Evolutionary conservation across 1,140 invertebrate genomes (phyloP).

Genomic region (Pachyrhynchus sulphureomaculatus): DNA sequence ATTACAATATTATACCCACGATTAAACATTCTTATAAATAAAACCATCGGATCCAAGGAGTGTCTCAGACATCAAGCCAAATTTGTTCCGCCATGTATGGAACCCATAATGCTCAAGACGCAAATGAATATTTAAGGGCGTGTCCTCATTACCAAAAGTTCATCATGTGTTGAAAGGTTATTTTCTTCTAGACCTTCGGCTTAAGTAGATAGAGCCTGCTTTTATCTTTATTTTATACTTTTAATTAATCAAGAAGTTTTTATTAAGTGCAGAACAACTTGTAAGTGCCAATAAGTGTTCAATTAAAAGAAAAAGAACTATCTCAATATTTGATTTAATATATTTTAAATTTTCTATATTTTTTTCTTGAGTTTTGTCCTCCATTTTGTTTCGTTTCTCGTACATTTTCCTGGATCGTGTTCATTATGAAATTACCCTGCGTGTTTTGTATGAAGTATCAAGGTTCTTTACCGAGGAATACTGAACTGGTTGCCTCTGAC

Average conservation of each 20-base stretch:
- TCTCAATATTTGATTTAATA: too few species aligned
- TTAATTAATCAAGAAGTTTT: too few species aligned
- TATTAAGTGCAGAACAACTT: too few species aligned
- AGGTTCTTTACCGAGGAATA: background rate
- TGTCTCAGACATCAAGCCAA: conserved; percentile 13
- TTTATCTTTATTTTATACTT: background rate
- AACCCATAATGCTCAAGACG: background rate
- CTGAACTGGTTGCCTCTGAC: background rate
- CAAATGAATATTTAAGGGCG: conserved; percentile 6
- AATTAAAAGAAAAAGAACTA: too few species aligned
- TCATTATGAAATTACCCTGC: conserved; percentile 24
- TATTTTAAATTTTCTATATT: background rate
- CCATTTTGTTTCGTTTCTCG: background rate
- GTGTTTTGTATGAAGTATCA: conserved; percentile 10
- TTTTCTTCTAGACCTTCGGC: conserved; percentile 17
- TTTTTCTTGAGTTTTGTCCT: background rate
- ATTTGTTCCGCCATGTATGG: conserved; percentile 16
- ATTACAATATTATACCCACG: background rate
- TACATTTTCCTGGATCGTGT: background rate
- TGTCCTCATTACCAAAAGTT: conserved; percentile 5
- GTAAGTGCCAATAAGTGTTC: too few species aligned
- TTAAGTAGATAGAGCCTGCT: background rate
- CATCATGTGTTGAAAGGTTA: conserved; percentile 1
- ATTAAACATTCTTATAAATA: background rate
- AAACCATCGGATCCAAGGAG: background rate